Evolutionary conservation across 2,797 vertebrate species (phyloP), one percentile per base, ranked within the genome.

Genomic region (Eutrigla gurnardus): DNA sequence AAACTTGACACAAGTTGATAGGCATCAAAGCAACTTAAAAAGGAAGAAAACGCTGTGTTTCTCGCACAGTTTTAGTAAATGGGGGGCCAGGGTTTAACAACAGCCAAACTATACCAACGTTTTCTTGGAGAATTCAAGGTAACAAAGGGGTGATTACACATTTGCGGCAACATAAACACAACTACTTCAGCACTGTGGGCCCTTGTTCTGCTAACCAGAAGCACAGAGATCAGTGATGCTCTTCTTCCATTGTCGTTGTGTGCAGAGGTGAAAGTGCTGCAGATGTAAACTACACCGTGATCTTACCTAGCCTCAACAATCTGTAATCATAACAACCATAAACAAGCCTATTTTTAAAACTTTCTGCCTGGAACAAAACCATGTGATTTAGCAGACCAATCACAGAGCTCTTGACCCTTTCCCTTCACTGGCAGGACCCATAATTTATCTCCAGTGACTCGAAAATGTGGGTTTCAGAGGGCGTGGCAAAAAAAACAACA

Each of bases 241-340:
- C 25, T 25, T 25, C 25, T 25, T 25, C 1, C 47, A n/a, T 6
- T 7, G 52, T 43, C 1, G 60, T 66, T 25, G 18, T 2, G 53
- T 15, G 43, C 2, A 58, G 37, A 60, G 42, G 61, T 58, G 8
- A 59, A 66, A 47, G 55, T 64, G 63, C 43, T 66, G 55, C 57
- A 54, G 60, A 11, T 6, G 6, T 32, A 11, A 72, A 69, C 73
- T 67, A 58, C 59, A 60, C 74, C 61, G 71, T 65, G 77, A 57
- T 11, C 11, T 69, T 15, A 69, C 65, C 65, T 32, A 60, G 78
- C 35, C 36, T 49, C 68, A 72, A 70, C 42, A 64, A 80, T 75
- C 68, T 80, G 52, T 78, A 69, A 85, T 81, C 53, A 84, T 54
- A 75, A 60, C 73, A 58, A 68, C 75, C n/a, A 33, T 60, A 37